Evolutionary conservation across 2,797 vertebrate species (phyloP).

Genomic region (Cephalopachus bancanus): DNA sequence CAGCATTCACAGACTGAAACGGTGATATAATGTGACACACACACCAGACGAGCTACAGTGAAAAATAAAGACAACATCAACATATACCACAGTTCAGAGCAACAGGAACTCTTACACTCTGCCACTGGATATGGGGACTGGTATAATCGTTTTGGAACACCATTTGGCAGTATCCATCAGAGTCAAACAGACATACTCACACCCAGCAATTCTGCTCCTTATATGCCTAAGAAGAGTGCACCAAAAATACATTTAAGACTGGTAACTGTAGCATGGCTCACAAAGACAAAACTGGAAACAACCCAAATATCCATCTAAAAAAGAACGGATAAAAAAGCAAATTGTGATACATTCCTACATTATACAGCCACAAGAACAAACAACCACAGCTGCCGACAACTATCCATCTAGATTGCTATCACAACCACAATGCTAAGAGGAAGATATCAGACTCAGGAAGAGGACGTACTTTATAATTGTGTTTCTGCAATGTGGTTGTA

Average conservation of each 20-base stretch:
- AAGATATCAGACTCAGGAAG: neutral
- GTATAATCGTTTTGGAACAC: neutral
- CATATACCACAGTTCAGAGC: neutral
- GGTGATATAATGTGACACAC: neutral
- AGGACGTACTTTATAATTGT: neutral
- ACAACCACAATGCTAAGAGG: neutral
- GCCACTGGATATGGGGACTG: neutral
- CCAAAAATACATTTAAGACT: neutral
- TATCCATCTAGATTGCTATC: fast-evolving
- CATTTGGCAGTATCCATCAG: no score
- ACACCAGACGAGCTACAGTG: neutral
- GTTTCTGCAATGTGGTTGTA: no score
- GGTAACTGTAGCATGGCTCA: neutral
- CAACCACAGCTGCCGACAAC: neutral
- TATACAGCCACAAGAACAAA: neutral
- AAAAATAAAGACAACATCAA: neutral
- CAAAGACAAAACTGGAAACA: neutral
- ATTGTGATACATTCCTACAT: neutral
- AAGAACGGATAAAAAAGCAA: neutral
- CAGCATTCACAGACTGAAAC: neutral
- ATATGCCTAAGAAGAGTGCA: neutral
- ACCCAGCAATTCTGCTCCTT: neutral
- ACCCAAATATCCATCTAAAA: neutral
- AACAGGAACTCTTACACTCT: neutral
- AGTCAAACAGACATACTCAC: neutral